Conservation (phyloP, 2,888 invertebrate genomes). For the Eupeodes luniger region DNA sequence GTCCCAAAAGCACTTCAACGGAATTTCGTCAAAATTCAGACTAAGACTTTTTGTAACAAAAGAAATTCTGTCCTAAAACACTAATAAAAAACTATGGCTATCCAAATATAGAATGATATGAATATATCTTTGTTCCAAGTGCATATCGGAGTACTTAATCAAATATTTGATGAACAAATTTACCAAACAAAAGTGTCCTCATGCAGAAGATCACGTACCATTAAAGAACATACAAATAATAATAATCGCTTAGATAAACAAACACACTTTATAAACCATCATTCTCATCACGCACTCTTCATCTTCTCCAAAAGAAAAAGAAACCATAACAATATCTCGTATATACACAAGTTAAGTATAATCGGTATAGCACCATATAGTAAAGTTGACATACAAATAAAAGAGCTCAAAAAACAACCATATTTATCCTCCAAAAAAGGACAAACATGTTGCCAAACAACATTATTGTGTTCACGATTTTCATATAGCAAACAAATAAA, state of each 20-base stretch:
- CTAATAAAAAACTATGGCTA: not conserved
- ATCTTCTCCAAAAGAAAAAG: slow-evolving; percentile 10
- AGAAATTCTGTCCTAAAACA: not conserved
- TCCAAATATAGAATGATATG: not conserved
- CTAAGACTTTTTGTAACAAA: too few species aligned
- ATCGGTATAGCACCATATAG: slow-evolving; percentile 48
- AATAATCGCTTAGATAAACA: slow-evolving; percentile 49
- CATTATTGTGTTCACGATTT: slow-evolving; percentile 59
- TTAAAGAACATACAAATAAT: slow-evolving; percentile 44
- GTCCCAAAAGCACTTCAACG: too few species aligned
- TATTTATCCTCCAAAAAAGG: slow-evolving; percentile 67
- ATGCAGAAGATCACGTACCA: slow-evolving; percentile 17
- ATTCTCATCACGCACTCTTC: not conserved
- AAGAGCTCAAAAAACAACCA: slow-evolving; percentile 21
- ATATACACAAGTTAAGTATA: not conserved
- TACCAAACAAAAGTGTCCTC: slow-evolving; percentile 30
- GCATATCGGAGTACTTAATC: slow-evolving; percentile 11
- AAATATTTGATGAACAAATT: slow-evolving; percentile 48
- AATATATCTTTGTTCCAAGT: too few species aligned
- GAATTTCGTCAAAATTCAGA: too few species aligned
- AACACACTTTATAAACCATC: slow-evolving; percentile 1
- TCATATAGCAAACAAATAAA: slow-evolving; percentile 59
- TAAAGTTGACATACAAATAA: not conserved
- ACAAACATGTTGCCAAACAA: slow-evolving; percentile 65
- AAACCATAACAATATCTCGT: not conserved